Evolutionary conservation across 2,113 vertebrate genomes (phyloP), one percentile per base, ranked within the genome.

Genomic region (Cyanistes caeruleus): DNA sequence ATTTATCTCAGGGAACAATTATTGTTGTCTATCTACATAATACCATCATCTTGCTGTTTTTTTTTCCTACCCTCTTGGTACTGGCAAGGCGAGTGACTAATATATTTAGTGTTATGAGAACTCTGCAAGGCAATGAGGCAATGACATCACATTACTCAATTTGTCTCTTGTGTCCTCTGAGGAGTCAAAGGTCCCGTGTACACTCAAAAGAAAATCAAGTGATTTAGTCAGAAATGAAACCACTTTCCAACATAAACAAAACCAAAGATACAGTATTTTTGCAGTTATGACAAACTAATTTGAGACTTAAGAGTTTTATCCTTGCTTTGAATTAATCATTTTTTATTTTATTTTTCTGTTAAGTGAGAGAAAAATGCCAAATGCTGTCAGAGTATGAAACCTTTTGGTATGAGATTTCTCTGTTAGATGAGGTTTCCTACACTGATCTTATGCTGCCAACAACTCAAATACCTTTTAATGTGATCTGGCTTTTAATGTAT

Each of bases 381-480:
- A 72, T 53, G 5, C 30, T 91, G 86, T 93, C 64, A 88, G 64
- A 89, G 43, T 31, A 78, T 94, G 92, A 95, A 97, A 98, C 72
- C 43, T 95, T 95, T 39, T 56, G 58, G 92, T 91, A 73, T 95
- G 63, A 89, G 55, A 87, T 95, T 97, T 96, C 90, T 95, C 89
- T 90, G 67, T 93, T 96, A 97, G 95, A 95, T 91, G 94, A 96
- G 96, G 95, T 94, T 97, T 96, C 94, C 96, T 97, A 85, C 84
- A 59, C 89, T 94, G 96, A 92, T 93, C 93, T 96, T 95, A 73
- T 76, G 48, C 95, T 97, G 94, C 97, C 96, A 98, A 78, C 74
- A 97, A 82, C 86, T 97, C 90, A 97, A 98, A 98, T 98, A 98
- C 95, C 97, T 98, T 97, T 97, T 97, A 97, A 98, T 97, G 92